phyloP scores from a whole-genome alignment of 2,797 vertebrate species.

The Lithobates pipiens region DNA sequence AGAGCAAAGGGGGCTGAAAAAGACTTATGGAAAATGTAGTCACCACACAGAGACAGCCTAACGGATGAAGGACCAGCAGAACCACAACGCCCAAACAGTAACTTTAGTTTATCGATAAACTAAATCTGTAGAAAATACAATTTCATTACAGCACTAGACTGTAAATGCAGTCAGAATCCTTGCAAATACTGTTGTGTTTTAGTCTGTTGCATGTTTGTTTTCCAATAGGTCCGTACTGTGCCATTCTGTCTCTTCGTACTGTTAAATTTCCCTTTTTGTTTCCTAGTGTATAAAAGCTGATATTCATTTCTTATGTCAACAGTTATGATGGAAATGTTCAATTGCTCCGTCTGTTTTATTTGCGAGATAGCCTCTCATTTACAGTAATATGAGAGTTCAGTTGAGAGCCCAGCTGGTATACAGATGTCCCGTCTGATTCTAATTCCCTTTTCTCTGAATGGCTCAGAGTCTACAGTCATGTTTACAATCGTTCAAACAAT shows the following conservation, averaged over 20 bases:
- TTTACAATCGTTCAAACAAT: neutral
- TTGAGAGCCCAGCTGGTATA: slow-evolving; percentile 16
- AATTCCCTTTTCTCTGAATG: neutral
- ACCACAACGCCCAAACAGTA: no score
- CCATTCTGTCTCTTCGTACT: neutral
- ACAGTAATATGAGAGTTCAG: neutral
- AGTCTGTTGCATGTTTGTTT: neutral
- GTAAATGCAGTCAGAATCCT: no score
- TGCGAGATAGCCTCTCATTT: slow-evolving; percentile 5
- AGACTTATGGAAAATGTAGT: no score
- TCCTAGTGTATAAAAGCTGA: neutral
- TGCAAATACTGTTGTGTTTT: no score
- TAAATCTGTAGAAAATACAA: no score
- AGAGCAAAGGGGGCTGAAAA: no score
- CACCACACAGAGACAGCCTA: no score
- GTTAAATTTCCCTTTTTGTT: neutral
- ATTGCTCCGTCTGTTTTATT: neutral
- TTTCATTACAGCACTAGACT: no score
- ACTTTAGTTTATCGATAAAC: no score
- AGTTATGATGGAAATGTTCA: neutral
- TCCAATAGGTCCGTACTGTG: neutral
- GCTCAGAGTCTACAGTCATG: neutral
- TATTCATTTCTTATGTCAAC: neutral
- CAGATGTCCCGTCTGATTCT: neutral
- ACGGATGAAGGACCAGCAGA: no score